Conservation (phyloP, 2,797 vertebrate species). For the Microcaecilia unicolor region DNA sequence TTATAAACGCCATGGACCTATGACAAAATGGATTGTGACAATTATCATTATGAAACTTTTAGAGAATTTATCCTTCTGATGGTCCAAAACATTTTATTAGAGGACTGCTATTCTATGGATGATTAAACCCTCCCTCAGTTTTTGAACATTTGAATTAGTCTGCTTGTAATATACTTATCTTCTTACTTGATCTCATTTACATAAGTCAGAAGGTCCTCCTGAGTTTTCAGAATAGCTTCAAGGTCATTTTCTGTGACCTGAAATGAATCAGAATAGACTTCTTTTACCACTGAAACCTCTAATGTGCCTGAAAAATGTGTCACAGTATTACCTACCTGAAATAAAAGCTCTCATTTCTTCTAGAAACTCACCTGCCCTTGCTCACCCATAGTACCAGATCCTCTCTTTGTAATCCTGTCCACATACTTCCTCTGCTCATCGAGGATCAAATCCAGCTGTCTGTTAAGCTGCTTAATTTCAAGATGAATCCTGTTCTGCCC, state of each 20-base stretch:
- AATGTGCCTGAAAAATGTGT: rapidly evolving
- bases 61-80: no score
- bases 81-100: no score
- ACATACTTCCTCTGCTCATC: constrained; percentile 90
- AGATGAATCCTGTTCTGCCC: constrained; percentile 93
- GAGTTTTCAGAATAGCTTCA: constrained; percentile 59
- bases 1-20: no score
- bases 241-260: constrained; percentile 65
- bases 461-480: constrained; percentile 91
- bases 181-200: constrained; percentile 84
- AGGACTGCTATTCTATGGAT: no score
- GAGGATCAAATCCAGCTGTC: constrained; percentile 88
- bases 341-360: rapidly evolving
- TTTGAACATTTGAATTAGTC: no score
- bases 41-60: no score
- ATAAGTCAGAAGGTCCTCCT: constrained; percentile 81
- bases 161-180: no score
- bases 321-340: not conserved
- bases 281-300: rapidly evolving
- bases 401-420: constrained; percentile 74
- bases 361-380: constrained; percentile 61
- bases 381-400: constrained; percentile 30
- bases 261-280: no score
- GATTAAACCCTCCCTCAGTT: no score
- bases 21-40: no score